These are phyloP conservation scores for Gambelia wislizenii DNA, from an alignment of 2,797 vertebrate species.

Conservation along the genomic window DNA sequence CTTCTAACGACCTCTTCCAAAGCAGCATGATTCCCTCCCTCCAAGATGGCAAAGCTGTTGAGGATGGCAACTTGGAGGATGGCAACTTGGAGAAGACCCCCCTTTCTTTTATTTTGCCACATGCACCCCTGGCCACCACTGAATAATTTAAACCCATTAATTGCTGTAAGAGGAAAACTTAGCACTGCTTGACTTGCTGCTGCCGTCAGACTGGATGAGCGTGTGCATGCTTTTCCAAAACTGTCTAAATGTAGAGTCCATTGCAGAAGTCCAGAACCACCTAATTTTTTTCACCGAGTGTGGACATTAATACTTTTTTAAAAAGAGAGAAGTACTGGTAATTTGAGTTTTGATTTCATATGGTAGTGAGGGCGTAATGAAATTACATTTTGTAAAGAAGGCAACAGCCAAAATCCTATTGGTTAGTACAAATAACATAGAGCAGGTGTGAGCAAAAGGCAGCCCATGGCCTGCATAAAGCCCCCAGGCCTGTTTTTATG, in stretches of 20 bases:
- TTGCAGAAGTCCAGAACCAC: neutral
- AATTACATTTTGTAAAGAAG: too few relatives aligned
- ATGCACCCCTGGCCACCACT: constrained; percentile 39
- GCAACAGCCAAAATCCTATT: too few relatives aligned
- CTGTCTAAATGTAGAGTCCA: constrained; percentile 22
- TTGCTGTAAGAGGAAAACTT: constrained; percentile 47
- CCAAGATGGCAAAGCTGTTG: neutral
- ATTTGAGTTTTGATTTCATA: too few relatives aligned
- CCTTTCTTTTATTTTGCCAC: neutral
- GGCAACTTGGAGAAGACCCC: constrained; percentile 7
- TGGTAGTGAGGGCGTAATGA: too few relatives aligned
- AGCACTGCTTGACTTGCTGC: constrained; percentile 36
- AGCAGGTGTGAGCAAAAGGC: too few relatives aligned
- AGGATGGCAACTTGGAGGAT: too few relatives aligned
- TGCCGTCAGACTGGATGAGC: neutral
- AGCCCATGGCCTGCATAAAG: too few relatives aligned
- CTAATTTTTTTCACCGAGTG: neutral
- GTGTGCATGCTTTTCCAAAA: neutral
- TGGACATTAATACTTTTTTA: too few relatives aligned
- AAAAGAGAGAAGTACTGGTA: too few relatives aligned
- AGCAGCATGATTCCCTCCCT: too few relatives aligned
- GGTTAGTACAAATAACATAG: too few relatives aligned
- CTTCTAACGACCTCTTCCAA: neutral
- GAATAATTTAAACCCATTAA: constrained; percentile 68
- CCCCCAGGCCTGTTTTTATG: too few relatives aligned